These are phyloP conservation scores for Misgurnus anguillicaudatus DNA, from an alignment of 2,113 vertebrate genomes.

Conservation along the genomic window DNA sequence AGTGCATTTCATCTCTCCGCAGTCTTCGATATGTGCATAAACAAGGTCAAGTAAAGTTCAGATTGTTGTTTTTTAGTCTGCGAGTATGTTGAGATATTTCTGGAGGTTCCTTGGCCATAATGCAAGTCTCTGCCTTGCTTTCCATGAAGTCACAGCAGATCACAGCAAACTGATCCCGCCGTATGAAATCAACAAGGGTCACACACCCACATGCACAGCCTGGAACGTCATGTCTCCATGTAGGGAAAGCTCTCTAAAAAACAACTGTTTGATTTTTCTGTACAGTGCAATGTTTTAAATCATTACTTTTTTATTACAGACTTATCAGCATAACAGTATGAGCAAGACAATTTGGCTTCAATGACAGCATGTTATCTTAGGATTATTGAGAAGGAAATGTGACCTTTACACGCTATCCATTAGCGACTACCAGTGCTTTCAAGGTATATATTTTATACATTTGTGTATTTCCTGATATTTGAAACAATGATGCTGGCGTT, in stretches of 20 bases:
- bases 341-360: too few relatives aligned
- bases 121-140: slow-evolving; percentile 58
- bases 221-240: slow-evolving; percentile 36
- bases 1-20: background rate
- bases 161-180: slow-evolving; percentile 44
- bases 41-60: slow-evolving; percentile 46
- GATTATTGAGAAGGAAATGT: too few relatives aligned
- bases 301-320: too few relatives aligned
- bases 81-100: slow-evolving; percentile 30
- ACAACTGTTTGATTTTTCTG: slow-evolving; percentile 6
- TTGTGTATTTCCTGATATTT: too few relatives aligned
- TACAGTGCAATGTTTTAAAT: background rate
- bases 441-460: too few relatives aligned
- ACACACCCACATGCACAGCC: slow-evolving; percentile 26
- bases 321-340: too few relatives aligned
- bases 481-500: too few relatives aligned
- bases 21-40: background rate
- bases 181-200: slow-evolving; percentile 48
- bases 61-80: slow-evolving; percentile 26
- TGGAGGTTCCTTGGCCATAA: slow-evolving; percentile 10
- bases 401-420: too few relatives aligned
- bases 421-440: too few relatives aligned
- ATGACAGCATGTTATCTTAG: too few relatives aligned
- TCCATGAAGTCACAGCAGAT: slow-evolving; percentile 61
- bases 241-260: slow-evolving; percentile 9